phyloP scores from a whole-genome alignment of 1,140 invertebrate species.

The Conopomorpha cramerella region DNA sequence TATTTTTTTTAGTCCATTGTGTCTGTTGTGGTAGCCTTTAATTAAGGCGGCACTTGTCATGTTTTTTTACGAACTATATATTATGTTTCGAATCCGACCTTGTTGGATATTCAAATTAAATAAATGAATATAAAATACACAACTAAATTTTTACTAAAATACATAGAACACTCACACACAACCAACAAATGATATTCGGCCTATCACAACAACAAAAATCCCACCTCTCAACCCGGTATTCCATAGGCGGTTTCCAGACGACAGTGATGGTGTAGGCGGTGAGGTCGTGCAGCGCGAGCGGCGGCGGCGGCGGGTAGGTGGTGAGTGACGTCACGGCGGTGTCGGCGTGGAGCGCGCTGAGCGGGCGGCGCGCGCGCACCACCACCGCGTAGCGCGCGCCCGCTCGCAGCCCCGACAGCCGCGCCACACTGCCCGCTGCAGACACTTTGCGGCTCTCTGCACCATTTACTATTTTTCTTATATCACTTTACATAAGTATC shows the following conservation, averaged over 20 bases:
- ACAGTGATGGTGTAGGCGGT: conserved; percentile 65
- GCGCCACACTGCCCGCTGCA: conserved; percentile 42
- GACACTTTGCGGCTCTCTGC: too few relatives aligned
- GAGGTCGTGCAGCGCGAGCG: conserved; percentile 59
- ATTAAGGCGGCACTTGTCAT: too few relatives aligned
- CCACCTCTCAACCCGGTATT: conserved; percentile 27
- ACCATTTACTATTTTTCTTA: too few relatives aligned
- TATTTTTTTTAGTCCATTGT: too few relatives aligned
- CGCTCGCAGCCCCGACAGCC: conserved; percentile 43
- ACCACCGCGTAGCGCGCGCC: conserved; percentile 69
- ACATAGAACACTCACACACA: too few relatives aligned
- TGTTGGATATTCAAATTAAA: not conserved
- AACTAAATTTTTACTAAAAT: too few relatives aligned
- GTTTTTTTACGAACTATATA: too few relatives aligned
- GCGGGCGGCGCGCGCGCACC: conserved; percentile 72
- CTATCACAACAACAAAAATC: too few relatives aligned
- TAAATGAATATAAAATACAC: conserved; percentile 5
- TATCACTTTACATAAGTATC: too few relatives aligned
- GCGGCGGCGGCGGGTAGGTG: conserved; percentile 72
- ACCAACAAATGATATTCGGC: too few relatives aligned
- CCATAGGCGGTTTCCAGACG: conserved; percentile 63
- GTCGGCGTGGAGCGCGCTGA: conserved; percentile 68
- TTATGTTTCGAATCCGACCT: too few relatives aligned
- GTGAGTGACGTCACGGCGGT: conserved; percentile 63
- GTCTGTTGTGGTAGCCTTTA: too few relatives aligned